Base-by-base conservation (phyloP, 2,888 invertebrate genomes). In the Maniola hyperantus region DNA sequence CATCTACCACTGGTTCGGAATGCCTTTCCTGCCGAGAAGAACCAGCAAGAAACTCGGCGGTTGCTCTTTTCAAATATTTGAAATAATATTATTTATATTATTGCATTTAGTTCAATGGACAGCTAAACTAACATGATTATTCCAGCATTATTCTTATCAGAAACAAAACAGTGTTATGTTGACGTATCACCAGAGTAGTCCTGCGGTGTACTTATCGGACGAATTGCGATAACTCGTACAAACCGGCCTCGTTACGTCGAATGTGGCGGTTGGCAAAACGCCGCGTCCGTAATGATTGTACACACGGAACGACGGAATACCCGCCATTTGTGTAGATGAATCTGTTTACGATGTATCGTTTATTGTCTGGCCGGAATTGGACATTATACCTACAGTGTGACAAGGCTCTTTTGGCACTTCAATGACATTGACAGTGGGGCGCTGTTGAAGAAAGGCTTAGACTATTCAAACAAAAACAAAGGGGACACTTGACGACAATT, bases 191-290 rank as follows among this genome's bases (percentile, higher is more conserved):
- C 65, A 69, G 64, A 64, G 53, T 65, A 69, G 53, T 36, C n/a
- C 66, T 55, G 42, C 61, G 61, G 51, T 64, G 36, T 64, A 70
- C 69, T 72, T 72, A 74, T 69, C 69, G 65, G 69, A 69, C 71
- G 71, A 74, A 72, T 76, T 73, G 72, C 71, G 69, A 74, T 75
- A 77, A 75, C 74, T 74, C 73, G 69, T 62, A 73, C 75, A 72
- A 67, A 74, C 74, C 51, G 62, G 67, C 65, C 66, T 71, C 71
- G 73, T 73, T 73, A 72, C 71, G 67, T 68, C 69, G 70, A 73
- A 69, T 75, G 73, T 63, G 66, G 67, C 65, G 74, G 70, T 71
- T 73, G 72, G 72, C 72, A 72, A 66, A 71, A 71, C 66, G 71
- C 67, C 53, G 66, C 67, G 60, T 62, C 60, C 63, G 65, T 75